Conservation (phyloP, 2,113 vertebrate species). For the Cynoglossus semilaevis region DNA sequence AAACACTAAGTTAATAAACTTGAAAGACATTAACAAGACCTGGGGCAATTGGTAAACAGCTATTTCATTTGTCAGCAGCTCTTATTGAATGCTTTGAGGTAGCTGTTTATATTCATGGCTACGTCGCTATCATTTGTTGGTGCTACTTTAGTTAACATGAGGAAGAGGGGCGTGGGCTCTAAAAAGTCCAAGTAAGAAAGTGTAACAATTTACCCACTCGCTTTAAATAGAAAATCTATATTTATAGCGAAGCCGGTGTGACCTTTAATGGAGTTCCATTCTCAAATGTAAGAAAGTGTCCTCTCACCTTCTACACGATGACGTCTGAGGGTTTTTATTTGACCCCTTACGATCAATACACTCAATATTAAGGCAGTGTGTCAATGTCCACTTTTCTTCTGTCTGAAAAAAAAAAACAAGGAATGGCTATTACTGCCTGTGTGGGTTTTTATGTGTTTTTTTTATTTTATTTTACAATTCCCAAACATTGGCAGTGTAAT, state of each 20-base stretch:
- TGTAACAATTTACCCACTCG: background rate
- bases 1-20: slow-evolving; percentile 73
- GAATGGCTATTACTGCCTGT: background rate
- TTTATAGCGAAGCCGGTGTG: background rate
- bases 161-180: background rate
- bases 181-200: slow-evolving; percentile 15
- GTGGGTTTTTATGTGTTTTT: too few relatives aligned
- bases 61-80: slow-evolving; percentile 67
- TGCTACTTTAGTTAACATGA: slow-evolving; percentile 36
- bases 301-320: background rate
- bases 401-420: background rate
- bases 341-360: background rate
- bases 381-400: slow-evolving; percentile 4
- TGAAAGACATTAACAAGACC: slow-evolving; percentile 66
- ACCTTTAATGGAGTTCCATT: slow-evolving; percentile 1
- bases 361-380: slow-evolving; percentile 5
- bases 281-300: background rate
- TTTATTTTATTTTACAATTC: too few relatives aligned
- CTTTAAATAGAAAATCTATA: background rate
- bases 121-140: slow-evolving; percentile 55
- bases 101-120: slow-evolving; percentile 60
- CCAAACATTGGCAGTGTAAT: slow-evolving; percentile 9
- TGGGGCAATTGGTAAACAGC: slow-evolving; percentile 57
- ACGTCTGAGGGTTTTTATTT: background rate
- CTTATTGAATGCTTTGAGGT: slow-evolving; percentile 62